phyloP scores from a whole-genome alignment of 2,113 vertebrate species.

The Capreolus pygargus region DNA sequence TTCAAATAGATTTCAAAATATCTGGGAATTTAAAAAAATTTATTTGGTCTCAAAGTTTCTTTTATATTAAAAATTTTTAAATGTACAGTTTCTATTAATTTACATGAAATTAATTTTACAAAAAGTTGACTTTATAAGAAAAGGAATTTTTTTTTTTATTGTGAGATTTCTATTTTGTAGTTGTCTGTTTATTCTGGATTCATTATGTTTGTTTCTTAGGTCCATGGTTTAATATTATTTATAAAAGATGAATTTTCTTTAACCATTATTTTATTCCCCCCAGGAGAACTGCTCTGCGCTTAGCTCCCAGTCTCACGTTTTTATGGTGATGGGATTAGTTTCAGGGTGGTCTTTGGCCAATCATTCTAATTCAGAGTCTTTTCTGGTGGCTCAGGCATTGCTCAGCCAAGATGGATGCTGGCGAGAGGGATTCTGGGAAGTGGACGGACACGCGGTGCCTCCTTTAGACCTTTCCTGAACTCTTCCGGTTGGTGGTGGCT shows the following conservation, averaged over 20 bases:
- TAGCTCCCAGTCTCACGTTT: too few relatives aligned
- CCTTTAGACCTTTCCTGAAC: too few relatives aligned
- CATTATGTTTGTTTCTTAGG: neutral
- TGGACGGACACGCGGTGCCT: too few relatives aligned
- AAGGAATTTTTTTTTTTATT: neutral
- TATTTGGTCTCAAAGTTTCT: neutral
- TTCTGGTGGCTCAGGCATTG: too few relatives aligned
- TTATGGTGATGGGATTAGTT: too few relatives aligned
- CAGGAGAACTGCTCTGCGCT: too few relatives aligned
- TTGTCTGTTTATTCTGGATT: neutral
- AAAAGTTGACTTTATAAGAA: neutral
- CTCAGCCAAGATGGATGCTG: too few relatives aligned
- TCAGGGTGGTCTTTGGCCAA: too few relatives aligned
- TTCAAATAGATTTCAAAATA: neutral
- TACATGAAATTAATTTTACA: neutral
- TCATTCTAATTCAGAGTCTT: too few relatives aligned
- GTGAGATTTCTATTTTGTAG: neutral
- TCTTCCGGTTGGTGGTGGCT: too few relatives aligned
- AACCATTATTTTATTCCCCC: neutral
- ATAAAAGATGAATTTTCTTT: neutral
- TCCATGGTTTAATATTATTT: neutral
- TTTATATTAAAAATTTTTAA: neutral
- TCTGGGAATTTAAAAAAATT: neutral
- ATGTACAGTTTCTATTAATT: neutral
- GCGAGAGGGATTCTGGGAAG: too few relatives aligned